Evolutionary conservation across 2,113 vertebrate genomes (phyloP), one percentile per base, ranked within the genome.

Genomic region (Melierax canorus): DNA sequence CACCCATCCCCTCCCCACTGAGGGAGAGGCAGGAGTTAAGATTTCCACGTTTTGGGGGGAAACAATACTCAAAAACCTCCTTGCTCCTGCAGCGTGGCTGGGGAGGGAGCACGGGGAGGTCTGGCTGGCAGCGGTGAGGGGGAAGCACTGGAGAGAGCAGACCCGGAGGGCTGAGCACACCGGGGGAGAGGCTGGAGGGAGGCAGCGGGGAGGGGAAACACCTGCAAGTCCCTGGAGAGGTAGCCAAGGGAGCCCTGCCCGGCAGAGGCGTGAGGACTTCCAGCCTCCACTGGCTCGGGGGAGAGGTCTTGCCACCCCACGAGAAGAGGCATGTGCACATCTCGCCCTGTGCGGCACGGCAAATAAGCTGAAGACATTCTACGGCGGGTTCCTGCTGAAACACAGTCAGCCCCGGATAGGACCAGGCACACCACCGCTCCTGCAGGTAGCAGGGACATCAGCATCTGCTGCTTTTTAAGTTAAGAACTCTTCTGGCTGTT

Each of bases 251-350:
- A 66, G 24, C 39, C 48, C 50, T 36, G 46, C 22, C 16, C 9
- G 16, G 43, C 43, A 48, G 48, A 81, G 34, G 12, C 11, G 1
- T 18, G 22, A 58, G 51, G 59, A 68, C 34, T 63, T 38, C 30
- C 36, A 77, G 36, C 41, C 43, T 85, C n/a, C 0, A 0, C 34
- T 5, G 1, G 24, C 39, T 26, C 1, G 0, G 9, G 32, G 26
- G 13, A 67, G 36, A 77, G 23, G 22, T 36, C 56, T 76, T 12
- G 5, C 13, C 10, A 4, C 34, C 32, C 45, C 21, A 45, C 0
- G 2, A 24, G 26, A 79, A 59, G n/a, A 71, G 18, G 18, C 3
- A 14, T 6, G 2, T 17, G 12, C 36, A 32, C 29, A n/a, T 19
- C 12, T 45, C 36, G 20, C 23, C 32, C 56, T 3, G 11, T 15